These are phyloP conservation scores for Eriocheir sinensis DNA, from an alignment of 1,140 invertebrate genomes.

Conservation along the genomic window DNA sequence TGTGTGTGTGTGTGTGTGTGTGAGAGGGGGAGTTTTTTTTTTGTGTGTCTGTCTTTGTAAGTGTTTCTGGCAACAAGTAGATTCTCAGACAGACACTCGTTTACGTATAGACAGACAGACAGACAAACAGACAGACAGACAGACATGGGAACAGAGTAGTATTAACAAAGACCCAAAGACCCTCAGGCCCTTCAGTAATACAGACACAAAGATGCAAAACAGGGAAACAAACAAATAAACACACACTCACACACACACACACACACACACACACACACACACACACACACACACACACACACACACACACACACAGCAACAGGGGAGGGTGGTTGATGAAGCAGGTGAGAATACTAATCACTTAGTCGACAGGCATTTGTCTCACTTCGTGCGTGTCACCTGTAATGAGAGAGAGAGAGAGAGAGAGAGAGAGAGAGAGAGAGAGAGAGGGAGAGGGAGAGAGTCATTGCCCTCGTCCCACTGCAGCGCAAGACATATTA, in stretches of 20 bases:
- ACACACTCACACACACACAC: constrained; percentile 3
- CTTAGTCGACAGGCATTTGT: no score
- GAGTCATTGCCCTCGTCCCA: background rate
- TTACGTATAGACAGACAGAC: background rate
- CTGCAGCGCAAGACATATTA: background rate
- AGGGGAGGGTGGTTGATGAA: no score
- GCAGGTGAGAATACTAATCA: no score
- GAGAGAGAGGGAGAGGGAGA: background rate
- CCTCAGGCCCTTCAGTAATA: no score
- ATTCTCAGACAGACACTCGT: background rate
- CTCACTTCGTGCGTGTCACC: background rate
- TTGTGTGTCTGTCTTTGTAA: background rate
- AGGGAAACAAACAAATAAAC: background rate
- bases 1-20: constrained; percentile 14
- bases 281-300: constrained; percentile 16
- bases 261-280: constrained; percentile 14
- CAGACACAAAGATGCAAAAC: no score
- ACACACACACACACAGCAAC: background rate
- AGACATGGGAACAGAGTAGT: background rate
- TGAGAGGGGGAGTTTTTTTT: no score
- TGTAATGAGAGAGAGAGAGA: constrained; percentile 18
- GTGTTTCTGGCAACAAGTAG: background rate
- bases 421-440: constrained; percentile 36
- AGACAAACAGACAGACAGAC: background rate
- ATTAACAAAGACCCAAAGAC: background rate